These are phyloP conservation scores for Chirona hameri DNA, from an alignment of 2,888 invertebrate genomes.

Conservation along the genomic window DNA sequence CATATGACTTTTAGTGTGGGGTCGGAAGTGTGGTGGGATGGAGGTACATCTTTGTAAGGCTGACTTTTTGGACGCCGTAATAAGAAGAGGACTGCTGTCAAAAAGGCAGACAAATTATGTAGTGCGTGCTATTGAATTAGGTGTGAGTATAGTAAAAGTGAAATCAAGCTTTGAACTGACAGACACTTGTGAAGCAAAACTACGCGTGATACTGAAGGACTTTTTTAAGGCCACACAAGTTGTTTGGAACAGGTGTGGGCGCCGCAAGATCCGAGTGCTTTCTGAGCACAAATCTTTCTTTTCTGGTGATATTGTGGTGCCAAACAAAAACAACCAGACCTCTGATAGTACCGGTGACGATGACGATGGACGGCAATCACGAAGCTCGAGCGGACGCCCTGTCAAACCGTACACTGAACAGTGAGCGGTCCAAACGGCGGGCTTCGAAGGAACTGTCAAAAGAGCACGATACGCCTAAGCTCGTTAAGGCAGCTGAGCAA, in stretches of 20 bases:
- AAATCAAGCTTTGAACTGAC: no score
- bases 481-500: not conserved
- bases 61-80: no score
- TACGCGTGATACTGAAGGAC: not conserved
- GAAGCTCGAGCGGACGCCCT: not conserved
- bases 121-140: no score
- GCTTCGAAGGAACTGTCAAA: not conserved
- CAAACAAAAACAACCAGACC: not conserved
- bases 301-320: not conserved
- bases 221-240: not conserved
- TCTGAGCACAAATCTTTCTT: not conserved
- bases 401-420: not conserved
- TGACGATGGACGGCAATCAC: not conserved
- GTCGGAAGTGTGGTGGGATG: no score
- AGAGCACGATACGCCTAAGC: not conserved
- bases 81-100: no score
- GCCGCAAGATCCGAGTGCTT: not conserved
- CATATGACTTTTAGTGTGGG: no score
- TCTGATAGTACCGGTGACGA: not conserved
- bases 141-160: no score
- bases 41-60: no score
- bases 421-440: not conserved
- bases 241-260: not conserved
- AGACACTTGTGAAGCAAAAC: no score
- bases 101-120: no score